Evolutionary conservation across 23 tunicate species (phyloP).

Genomic region (Ascidia mentula): DNA sequence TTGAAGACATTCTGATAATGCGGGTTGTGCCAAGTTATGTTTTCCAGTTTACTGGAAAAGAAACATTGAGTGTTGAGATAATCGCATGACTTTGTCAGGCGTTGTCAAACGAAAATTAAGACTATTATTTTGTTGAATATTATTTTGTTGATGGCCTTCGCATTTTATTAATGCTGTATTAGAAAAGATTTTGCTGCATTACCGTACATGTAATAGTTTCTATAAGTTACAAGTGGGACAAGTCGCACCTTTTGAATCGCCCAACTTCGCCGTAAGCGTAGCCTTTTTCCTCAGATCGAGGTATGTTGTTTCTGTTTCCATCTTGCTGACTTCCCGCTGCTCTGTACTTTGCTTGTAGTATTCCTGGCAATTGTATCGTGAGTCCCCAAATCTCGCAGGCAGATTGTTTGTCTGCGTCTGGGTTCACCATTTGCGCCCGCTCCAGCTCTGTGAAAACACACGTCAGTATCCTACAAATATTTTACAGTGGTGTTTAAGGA

Average conservation of each 20-base stretch:
- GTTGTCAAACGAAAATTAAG: no score
- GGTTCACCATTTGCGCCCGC: neutral
- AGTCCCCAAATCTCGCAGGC: slow-evolving; percentile 9
- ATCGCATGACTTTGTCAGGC: no score
- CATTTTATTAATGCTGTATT: no score
- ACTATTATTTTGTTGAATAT: no score
- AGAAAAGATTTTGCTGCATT: no score
- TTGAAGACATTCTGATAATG: slow-evolving; percentile 18
- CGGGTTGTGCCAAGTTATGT: slow-evolving; percentile 22
- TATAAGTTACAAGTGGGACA: no score
- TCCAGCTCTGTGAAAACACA: neutral
- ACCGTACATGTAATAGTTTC: no score
- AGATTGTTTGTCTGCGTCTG: neutral
- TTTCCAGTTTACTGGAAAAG: slow-evolving; percentile 15
- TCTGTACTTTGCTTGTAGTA: neutral
- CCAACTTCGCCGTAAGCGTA: neutral
- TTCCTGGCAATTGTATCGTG: neutral
- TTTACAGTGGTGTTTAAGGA: no score
- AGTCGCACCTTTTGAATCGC: neutral
- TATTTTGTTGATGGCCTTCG: no score
- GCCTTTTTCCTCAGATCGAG: neutral
- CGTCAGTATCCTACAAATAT: no score
- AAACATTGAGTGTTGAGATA: no score
- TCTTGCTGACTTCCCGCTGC: neutral
- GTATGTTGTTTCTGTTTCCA: neutral